Evolutionary conservation across 2,797 vertebrate genomes (phyloP).

Genomic region (Fistularia tabacaria): DNA sequence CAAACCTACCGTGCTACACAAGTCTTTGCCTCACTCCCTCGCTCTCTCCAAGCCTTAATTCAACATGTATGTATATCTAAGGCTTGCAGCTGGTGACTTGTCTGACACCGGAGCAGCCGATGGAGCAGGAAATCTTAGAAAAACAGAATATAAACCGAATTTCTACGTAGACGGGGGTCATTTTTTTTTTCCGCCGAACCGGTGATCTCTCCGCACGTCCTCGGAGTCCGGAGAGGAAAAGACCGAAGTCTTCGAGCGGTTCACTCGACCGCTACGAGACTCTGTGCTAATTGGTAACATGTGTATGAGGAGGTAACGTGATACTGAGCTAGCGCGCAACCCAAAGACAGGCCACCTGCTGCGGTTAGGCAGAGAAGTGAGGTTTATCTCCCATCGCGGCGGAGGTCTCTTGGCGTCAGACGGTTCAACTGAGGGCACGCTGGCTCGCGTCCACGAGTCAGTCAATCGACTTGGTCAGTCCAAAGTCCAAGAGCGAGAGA

Average conservation of each 20-base stretch:
- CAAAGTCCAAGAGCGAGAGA: slow-evolving; percentile 36
- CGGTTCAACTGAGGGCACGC: slow-evolving; percentile 67
- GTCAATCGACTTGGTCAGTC: slow-evolving; percentile 47
- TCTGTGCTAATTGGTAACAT: slow-evolving; percentile 65
- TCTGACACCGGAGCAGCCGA: background rate
- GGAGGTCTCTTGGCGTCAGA: slow-evolving; percentile 51
- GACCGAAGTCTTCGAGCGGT: slow-evolving; percentile 38
- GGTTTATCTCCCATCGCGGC: slow-evolving; percentile 46
- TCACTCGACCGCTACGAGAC: slow-evolving; percentile 24
- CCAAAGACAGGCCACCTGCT: slow-evolving; percentile 74
- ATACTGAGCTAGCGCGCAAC: slow-evolving; percentile 54
- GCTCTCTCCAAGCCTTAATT: background rate
- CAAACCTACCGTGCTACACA: slow-evolving; percentile 33
- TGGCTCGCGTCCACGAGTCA: slow-evolving; percentile 56
- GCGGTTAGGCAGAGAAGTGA: slow-evolving; percentile 47
- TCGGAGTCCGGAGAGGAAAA: slow-evolving; percentile 22
- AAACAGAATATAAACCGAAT: too few species aligned
- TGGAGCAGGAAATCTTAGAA: too few species aligned
- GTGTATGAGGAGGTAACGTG: slow-evolving; percentile 54
- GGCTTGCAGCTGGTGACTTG: background rate
- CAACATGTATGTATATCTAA: background rate
- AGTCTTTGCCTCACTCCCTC: background rate
- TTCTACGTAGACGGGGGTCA: too few species aligned
- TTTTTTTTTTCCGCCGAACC: too few species aligned
- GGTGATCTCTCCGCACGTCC: slow-evolving; percentile 12